Conservation (phyloP, 2,888 invertebrate species). For the Clepsis dumicolana region DNA sequence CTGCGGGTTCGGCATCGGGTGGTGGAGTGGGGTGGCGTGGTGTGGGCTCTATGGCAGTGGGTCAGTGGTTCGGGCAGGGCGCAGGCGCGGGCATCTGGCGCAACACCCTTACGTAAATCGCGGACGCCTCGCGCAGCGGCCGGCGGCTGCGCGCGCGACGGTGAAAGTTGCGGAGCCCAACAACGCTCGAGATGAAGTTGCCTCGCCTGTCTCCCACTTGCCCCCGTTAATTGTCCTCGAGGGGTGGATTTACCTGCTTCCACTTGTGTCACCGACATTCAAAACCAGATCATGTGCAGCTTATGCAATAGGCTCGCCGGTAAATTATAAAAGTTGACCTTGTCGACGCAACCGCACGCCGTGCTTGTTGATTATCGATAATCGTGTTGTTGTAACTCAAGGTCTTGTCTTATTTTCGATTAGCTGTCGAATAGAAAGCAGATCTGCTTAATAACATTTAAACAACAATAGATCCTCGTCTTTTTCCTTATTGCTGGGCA, state of each 20-base stretch:
- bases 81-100: constrained; percentile 75
- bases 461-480: not conserved
- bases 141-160: constrained; percentile 52
- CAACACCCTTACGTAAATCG: constrained; percentile 83
- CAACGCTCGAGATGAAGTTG: constrained; percentile 61
- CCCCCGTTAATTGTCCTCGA: constrained; percentile 31
- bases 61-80: constrained; percentile 83
- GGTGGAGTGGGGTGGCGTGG: constrained; percentile 59
- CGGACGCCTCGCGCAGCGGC: constrained; percentile 64
- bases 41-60: constrained; percentile 75
- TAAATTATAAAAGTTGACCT: constrained; percentile 39
- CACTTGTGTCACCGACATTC: constrained; percentile 33
- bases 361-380: constrained; percentile 40
- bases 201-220: constrained; percentile 36
- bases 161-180: constrained; percentile 75
- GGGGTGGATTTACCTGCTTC: constrained; percentile 30
- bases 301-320: constrained; percentile 37
- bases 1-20: constrained; percentile 53
- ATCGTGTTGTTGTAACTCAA: constrained; percentile 36
- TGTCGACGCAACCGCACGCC: constrained; percentile 32
- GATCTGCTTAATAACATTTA: not conserved
- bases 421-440: not conserved
- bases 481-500: not conserved
- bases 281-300: constrained; percentile 29
- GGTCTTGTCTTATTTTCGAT: constrained; percentile 32